phyloP scores from a whole-genome alignment of 2,797 vertebrate genomes.

The Setipinna tenuifilis region DNA sequence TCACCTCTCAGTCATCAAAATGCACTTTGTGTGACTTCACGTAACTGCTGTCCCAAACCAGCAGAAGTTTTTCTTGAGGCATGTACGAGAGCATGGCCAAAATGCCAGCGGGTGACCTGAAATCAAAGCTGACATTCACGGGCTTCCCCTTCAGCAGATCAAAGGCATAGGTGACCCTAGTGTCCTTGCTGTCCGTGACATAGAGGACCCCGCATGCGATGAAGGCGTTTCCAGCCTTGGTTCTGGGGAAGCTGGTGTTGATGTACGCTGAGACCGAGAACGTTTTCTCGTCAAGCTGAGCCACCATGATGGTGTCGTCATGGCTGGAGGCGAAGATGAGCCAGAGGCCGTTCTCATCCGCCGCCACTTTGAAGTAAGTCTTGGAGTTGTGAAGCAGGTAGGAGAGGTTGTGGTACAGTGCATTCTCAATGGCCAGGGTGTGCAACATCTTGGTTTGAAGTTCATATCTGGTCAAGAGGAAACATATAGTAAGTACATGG shows the following conservation, averaged over 20 bases:
- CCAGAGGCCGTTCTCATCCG: constrained; percentile 93
- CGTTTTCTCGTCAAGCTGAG: constrained; percentile 82
- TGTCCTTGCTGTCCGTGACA: constrained; percentile 90
- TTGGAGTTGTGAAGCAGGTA: constrained; percentile 94
- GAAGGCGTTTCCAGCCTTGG: constrained; percentile 92
- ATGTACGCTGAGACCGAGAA: constrained; percentile 81
- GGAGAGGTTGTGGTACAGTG: constrained; percentile 83
- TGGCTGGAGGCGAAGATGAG: constrained; percentile 88
- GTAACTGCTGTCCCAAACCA: constrained; percentile 88
- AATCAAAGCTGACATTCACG: constrained; percentile 82
- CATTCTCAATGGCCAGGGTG: constrained; percentile 79
- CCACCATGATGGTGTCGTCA: constrained; percentile 87
- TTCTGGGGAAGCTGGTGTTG: constrained; percentile 91
- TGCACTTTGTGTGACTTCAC: constrained; percentile 83
- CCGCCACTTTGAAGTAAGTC: constrained; percentile 93
- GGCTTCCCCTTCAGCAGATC: constrained; percentile 86
- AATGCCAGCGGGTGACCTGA: constrained; percentile 81
- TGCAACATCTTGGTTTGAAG: constrained; percentile 73
- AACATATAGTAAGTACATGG: constrained; percentile 24
- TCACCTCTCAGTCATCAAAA: constrained; percentile 71
- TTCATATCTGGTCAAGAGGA: constrained; percentile 74
- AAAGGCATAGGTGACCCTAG: constrained; percentile 85
- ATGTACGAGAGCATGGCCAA: constrained; percentile 95
- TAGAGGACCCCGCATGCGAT: constrained; percentile 89
- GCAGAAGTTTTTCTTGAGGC: constrained; percentile 82